These are phyloP conservation scores for Acronicta leporina DNA, from an alignment of 2,888 invertebrate genomes.

Conservation along the genomic window DNA sequence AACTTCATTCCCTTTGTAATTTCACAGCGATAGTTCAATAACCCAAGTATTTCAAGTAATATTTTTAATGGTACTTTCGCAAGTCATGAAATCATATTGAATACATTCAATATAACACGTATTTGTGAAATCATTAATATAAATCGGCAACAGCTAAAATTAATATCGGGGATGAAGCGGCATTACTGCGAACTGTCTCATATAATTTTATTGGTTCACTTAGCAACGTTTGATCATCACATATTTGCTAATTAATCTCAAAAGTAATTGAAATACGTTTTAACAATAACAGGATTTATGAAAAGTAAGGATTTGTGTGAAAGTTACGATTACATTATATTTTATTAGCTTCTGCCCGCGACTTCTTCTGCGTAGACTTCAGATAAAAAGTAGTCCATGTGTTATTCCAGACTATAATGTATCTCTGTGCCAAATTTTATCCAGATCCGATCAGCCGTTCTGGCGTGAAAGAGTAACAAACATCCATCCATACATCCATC, in stretches of 20 bases:
- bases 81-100: constrained; percentile 18
- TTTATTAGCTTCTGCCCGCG: too few species aligned
- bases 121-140: constrained; percentile 46
- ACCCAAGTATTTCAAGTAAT: neutral
- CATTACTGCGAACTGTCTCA: constrained; percentile 22
- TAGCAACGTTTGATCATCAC: constrained; percentile 18
- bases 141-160: constrained; percentile 40
- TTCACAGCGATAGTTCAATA: constrained; percentile 2
- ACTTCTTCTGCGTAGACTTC: too few species aligned
- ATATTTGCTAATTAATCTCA: constrained; percentile 38
- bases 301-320: neutral
- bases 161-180: constrained; percentile 30
- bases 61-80: neutral
- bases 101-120: constrained; percentile 25
- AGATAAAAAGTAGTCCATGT: too few species aligned
- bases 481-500: too few species aligned
- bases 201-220: constrained; percentile 45
- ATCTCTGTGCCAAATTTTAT: too few species aligned
- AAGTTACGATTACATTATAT: neutral
- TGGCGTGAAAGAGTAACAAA: too few species aligned
- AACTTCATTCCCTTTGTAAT: neutral
- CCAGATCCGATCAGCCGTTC: too few species aligned
- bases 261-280: constrained; percentile 22
- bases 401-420: too few species aligned
- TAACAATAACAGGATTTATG: neutral